Evolutionary conservation across 64 coral and sea anemone species (phyloP), one percentile per base, ranked within the genome.

Genomic region (Platygyra sinensis): DNA sequence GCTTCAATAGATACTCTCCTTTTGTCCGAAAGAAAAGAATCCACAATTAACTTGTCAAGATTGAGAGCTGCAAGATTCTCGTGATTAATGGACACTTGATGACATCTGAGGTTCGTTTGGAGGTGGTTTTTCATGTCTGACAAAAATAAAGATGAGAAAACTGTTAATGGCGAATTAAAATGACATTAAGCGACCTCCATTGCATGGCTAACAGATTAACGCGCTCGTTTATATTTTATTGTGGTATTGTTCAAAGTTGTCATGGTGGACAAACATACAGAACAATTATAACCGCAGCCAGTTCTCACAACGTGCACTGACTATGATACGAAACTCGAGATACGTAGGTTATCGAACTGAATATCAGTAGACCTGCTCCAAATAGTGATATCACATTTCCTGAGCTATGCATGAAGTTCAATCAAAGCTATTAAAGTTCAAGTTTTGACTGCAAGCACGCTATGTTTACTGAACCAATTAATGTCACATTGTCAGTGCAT

Each of bases 161-260:
- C 8, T 25, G 8, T 17, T 57, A 57, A 57, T 12, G 54, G 10
- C 7, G 54, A 16, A 64, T 85, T 71, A 71, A 85, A 38, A 71
- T 71, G 81, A 46, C 81, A 50, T 27, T 72, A 30, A 71, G 13
- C 22, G 38, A 85, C 81, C 63, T 72, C 24, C 22, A 9, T 42
- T 27, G 10, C 29, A 19, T 51, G 78, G 55, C 29, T 50, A 85
- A 72, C 62, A 16, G 81, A 85, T 85, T 85, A 71, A 72, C 19
- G 3, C 31, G 81, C 7, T 85, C 72, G 81, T 85, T 85, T 85
- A 28, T 72, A 3, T 42, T 71, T 50, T 28, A 42, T 71, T 28
- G 36, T 28, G 30, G 17, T n/a, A 36, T 27, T 50, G 30, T 33
- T 46, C n/a, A 71, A 85, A 85, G 62, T 85, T 71, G 62, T 72